Evolutionary conservation across 2,113 vertebrate genomes (phyloP).

Genomic region (Cisticola juncidis): DNA sequence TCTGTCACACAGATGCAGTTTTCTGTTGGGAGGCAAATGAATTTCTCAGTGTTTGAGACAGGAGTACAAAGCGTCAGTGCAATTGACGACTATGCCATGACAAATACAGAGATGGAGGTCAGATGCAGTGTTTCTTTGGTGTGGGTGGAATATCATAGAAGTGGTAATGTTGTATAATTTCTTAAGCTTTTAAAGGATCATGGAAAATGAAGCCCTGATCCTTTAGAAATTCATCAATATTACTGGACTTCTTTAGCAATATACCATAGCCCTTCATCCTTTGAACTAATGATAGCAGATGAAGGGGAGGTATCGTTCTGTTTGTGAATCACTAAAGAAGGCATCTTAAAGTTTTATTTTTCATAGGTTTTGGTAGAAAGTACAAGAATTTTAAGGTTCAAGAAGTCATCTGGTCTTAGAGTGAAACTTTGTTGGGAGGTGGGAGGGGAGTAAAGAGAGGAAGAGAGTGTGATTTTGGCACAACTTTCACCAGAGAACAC

Average conservation of each 20-base stretch:
- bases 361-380: neutral
- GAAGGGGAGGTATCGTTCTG: neutral
- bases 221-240: neutral
- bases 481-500: neutral
- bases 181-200: neutral
- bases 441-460: neutral
- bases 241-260: neutral
- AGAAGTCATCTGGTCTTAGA: neutral
- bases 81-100: neutral
- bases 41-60: neutral
- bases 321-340: neutral
- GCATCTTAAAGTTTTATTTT: neutral
- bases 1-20: neutral
- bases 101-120: neutral
- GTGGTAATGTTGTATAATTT: neutral
- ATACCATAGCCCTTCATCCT: neutral
- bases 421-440: neutral
- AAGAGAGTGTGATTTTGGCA: accelerated
- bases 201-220: neutral
- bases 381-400: neutral
- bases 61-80: neutral
- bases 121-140: neutral
- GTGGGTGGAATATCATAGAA: neutral
- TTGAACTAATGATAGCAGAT: neutral
- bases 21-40: neutral